Conservation (phyloP, 1,140 invertebrate genomes). For the Macrotrachela quadricornifera region DNA sequence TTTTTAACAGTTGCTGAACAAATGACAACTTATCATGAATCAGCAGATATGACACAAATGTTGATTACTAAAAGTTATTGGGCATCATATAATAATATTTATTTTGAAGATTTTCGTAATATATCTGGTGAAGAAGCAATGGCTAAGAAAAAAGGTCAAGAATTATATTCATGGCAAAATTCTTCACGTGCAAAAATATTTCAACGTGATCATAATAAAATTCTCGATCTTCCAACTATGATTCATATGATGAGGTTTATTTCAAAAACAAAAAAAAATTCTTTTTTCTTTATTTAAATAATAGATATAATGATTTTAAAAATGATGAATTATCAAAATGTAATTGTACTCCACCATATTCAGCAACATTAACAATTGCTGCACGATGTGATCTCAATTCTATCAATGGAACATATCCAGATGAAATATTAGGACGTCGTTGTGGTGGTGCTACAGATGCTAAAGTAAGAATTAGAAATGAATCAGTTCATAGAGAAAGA, state of each 20-base stretch:
- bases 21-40: too few relatives aligned
- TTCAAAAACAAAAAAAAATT: neutral
- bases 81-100: too few relatives aligned
- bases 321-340: conserved; percentile 48
- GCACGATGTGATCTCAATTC: conserved; percentile 48
- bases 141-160: too few relatives aligned
- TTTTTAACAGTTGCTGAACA: too few relatives aligned
- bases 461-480: too few relatives aligned
- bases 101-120: conserved; percentile 34
- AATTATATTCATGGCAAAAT: conserved; percentile 43
- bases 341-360: conserved; percentile 47
- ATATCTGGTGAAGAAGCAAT: conserved; percentile 20
- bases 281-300: conserved; percentile 1
- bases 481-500: too few relatives aligned
- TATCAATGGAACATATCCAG: conserved; percentile 42
- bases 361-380: conserved; percentile 47
- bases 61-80: too few relatives aligned
- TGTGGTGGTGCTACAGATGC: conserved; percentile 41
- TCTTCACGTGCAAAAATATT: conserved; percentile 45
- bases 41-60: too few relatives aligned
- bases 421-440: conserved; percentile 40
- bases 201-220: conserved; percentile 36
- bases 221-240: conserved; percentile 37
- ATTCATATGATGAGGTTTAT: conserved; percentile 38
- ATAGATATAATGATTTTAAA: conserved; percentile 46